These are phyloP conservation scores for Carassius auratus DNA, from an alignment of 2,113 vertebrate species.

Conservation along the genomic window DNA sequence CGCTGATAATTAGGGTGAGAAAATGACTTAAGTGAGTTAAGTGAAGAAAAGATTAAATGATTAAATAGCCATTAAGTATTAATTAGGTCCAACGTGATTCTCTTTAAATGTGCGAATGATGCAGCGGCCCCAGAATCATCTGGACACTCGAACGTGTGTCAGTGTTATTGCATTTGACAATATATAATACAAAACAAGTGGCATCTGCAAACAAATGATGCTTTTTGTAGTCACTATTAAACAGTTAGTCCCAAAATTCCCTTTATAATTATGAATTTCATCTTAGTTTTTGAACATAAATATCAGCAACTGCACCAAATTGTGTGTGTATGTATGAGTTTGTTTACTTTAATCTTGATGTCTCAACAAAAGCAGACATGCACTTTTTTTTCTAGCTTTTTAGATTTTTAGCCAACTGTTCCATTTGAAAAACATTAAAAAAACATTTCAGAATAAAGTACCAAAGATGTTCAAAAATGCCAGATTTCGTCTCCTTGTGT, in stretches of 20 bases:
- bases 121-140: not conserved
- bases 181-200: not conserved
- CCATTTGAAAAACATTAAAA: no score
- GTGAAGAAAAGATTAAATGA: constrained; percentile 69
- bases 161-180: not conserved
- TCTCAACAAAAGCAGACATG: no score
- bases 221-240: not conserved
- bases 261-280: not conserved
- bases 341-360: no score
- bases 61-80: constrained; percentile 76
- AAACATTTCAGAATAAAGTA: no score
- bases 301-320: not conserved
- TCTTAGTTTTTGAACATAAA: not conserved
- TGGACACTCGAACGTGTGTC: not conserved
- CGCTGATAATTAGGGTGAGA: constrained; percentile 52
- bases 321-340: no score
- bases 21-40: constrained; percentile 70
- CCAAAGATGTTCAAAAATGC: not conserved
- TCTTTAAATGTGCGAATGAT: constrained; percentile 62
- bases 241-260: not conserved
- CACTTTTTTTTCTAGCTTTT: no score
- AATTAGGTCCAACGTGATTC: constrained; percentile 75
- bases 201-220: not conserved
- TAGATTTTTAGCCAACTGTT: no score
- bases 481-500: not conserved